Evolutionary conservation across 2,888 invertebrate genomes (phyloP), one percentile per base, ranked within the genome.

Genomic region (Tachina grossa): DNA sequence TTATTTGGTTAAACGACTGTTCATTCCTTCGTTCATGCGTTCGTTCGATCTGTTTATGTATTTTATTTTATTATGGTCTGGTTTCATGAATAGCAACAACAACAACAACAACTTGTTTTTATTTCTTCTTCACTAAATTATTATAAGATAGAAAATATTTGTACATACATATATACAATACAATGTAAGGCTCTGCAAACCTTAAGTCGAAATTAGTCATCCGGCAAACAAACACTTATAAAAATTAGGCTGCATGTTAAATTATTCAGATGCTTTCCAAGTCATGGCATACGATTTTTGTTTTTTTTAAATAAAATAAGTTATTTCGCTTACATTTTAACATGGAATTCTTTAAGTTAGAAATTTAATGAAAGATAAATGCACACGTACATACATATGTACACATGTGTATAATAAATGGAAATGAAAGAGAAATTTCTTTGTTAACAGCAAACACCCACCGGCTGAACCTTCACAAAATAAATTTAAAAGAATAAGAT

Each of bases 151-250:
- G 55, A 77, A 71, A 65, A 66, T 79, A 66, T 74, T 31, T 31
- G 2, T 57, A n/a, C 84, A 85, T 0, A n/a, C n/a, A n/a, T 59
- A 59, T 10, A 41, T 41, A 72, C 61, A 5, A 31, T 31, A 31
- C 31, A 31, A 31, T 31, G 31, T 85, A 76, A 59, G 72, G 53
- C 31, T 76, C 76, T 85, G 85, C 85, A 83, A 83, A 83, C 83
- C 77, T 72, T 72, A 61, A 78, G 51, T 49, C 55, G 49, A 74
- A 84, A 85, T 83, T 76, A 83, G 57, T 79, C 83, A 85, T 83
- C 47, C 49, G 74, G 22, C 16, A 47, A 59, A 75, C 6, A 31
- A 6, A 31, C 31, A 6, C 14, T 43, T 22, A 63, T 5, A 55
- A 74, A 71, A 59, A 80, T 41, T 74, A 76, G 77, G 66, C 59